A percentile compares a stretch with the other conserved stretches of the same genome.
phyloP scores from a whole-genome alignment of 2,888 invertebrate species.

The Xylota sylvarum region DNA sequence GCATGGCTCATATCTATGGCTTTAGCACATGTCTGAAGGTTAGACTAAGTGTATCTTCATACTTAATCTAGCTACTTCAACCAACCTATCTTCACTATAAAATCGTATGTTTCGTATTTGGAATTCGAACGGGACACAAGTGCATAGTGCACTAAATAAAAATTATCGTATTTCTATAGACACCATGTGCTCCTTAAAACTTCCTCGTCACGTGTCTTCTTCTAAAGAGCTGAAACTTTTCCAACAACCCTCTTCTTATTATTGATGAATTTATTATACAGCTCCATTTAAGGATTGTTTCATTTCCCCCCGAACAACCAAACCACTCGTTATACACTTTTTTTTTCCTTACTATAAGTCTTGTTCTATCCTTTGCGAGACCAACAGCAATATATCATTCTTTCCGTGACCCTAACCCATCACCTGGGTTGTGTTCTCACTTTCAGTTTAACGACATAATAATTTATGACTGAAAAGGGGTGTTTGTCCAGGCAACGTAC shows the following conservation, averaged over 20 bases:
- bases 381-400: conserved; percentile 42
- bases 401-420: conserved; percentile 32
- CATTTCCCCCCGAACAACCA: background rate
- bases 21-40: no score
- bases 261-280: conserved; percentile 30
- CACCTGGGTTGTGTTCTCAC: conserved; percentile 38
- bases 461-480: conserved; percentile 45
- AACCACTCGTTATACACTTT: background rate
- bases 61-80: no score
- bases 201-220: background rate
- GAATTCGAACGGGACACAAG: no score
- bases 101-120: no score
- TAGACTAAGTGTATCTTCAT: no score
- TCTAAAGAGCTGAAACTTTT: background rate
- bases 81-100: no score
- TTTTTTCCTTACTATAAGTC: background rate
- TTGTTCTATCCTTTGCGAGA: conserved; percentile 23
- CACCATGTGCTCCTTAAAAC: background rate
- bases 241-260: background rate
- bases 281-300: background rate
- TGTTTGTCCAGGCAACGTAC: background rate
- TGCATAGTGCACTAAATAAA: no score
- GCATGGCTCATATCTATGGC: no score
- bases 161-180: no score
- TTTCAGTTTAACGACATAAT: conserved; percentile 35